Evolutionary conservation across 2,888 invertebrate species (phyloP).

Genomic region (Diadegma fenestrale): DNA sequence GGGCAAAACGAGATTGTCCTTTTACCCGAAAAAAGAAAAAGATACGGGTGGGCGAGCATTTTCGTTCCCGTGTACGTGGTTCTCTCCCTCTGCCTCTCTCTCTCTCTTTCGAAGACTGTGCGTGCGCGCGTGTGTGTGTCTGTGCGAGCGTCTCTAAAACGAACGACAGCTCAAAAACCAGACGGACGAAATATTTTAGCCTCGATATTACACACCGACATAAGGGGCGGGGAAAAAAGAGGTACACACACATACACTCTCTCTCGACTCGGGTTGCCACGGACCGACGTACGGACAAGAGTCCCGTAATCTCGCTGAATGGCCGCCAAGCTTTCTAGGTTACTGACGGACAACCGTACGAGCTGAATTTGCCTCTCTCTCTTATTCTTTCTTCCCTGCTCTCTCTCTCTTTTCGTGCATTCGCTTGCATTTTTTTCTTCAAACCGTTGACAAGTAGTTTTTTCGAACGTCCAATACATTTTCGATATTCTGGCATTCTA

Average conservation of each 20-base stretch:
- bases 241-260: constrained; percentile 7
- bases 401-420: constrained; percentile 4
- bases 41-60: constrained; percentile 35
- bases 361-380: constrained; percentile 43
- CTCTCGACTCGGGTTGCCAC: constrained; percentile 25
- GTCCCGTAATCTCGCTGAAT: constrained; percentile 78
- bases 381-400: constrained; percentile 11
- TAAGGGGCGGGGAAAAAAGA: constrained; percentile 27
- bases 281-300: constrained; percentile 67
- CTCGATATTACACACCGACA: constrained; percentile 56
- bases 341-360: constrained; percentile 79
- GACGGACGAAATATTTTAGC: constrained; percentile 59
- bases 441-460: constrained; percentile 25
- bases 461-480: constrained; percentile 9
- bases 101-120: neutral
- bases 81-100: neutral
- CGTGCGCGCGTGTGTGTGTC: neutral
- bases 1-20: constrained; percentile 34
- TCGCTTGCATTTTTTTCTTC: constrained; percentile 10
- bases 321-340: constrained; percentile 83
- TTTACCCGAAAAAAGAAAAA: constrained; percentile 25
- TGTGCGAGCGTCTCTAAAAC: constrained; percentile 55
- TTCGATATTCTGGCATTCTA: constrained; percentile 18
- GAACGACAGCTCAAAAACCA: constrained; percentile 48
- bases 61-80: neutral